Evolutionary conservation across 2,888 invertebrate species (phyloP), one percentile per base, ranked within the genome.

Genomic region (Vesta saturnalis): DNA sequence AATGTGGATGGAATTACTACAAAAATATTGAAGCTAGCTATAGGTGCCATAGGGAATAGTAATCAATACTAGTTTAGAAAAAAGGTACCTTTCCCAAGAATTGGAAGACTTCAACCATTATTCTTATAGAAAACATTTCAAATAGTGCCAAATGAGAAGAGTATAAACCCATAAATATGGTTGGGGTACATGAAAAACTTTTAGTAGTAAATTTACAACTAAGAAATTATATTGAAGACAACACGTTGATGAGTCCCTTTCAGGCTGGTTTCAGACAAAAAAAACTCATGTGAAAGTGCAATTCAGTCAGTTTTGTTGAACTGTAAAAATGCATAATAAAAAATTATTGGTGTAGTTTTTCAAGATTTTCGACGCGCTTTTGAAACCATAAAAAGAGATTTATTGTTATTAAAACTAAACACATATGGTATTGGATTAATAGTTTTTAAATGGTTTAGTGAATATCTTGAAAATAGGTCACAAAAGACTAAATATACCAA

Each of bases 301-400:
- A 10, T 49, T n/a, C 49, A 49, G 18, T 49, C 49, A 8, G 49
- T 49, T n/a, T n/a, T n/a, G 4, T 18, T 49, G 49, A 18, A 49
- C 15, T 49, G 14, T 10, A 49, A 49, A 18, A 49, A 15, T 15
- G 49, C 49, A n/a, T 1, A 8, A 8, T 18, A 49, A 49, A 54
- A 21, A 21, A n/a, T 54, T 21, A 21, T 54, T 54, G 54, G 3
- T 19, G 54, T 21, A 21, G 54, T 54, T 16, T 54, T 54, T 54
- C 30, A 23, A 15, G 30, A 30, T 15, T n/a, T 56, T 56, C 23
- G 30, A 30, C 22, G 56, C 6, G 56, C 56, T 15, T 56, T 56
- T 56, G 56, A 56, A 56, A 56, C 23, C 30, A 15, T 56, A 22
- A 56, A 56, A n/a, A 56, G 56, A 30, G 5, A 15, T 2, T 21